These are phyloP conservation scores for Epizoanthus fatuus DNA, from an alignment of 92 coral and sea anemone species.

Conservation along the genomic window DNA sequence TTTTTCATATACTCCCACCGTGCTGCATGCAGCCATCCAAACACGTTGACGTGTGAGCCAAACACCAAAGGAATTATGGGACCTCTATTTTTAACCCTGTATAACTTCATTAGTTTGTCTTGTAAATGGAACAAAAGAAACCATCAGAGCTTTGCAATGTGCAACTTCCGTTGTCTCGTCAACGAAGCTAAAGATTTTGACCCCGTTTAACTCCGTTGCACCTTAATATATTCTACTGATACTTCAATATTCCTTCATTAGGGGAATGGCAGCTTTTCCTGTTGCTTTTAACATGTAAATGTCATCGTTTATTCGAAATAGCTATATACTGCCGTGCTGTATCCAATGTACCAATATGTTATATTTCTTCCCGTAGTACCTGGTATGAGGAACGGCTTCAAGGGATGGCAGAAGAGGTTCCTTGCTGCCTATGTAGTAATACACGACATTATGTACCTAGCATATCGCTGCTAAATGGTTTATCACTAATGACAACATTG, in stretches of 20 bases:
- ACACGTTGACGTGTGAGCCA: no score
- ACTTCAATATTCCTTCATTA: not conserved
- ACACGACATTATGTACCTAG: conserved; percentile 42
- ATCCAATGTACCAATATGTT: not conserved
- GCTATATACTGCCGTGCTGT: not conserved
- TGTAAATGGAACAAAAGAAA: no score
- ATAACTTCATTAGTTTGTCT: no score
- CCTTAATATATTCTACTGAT: no score
- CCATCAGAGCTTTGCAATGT: no score
- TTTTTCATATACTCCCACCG: no score
- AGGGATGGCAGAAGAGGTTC: conserved; percentile 43
- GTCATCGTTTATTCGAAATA: not conserved
- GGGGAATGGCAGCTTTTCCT: not conserved
- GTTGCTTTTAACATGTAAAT: not conserved
- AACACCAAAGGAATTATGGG: no score
- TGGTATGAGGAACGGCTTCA: conserved; percentile 43
- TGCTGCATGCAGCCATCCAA: no score
- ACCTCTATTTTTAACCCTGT: no score
- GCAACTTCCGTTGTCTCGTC: no score
- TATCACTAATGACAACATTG: conserved; percentile 25
- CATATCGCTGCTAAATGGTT: conserved; percentile 31
- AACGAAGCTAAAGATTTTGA: no score
- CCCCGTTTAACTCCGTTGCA: no score
- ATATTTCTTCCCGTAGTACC: conserved; percentile 11
- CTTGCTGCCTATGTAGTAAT: conserved; percentile 40